phyloP scores from a whole-genome alignment of 2,113 vertebrate genomes.

The Calidris pugnax region DNA sequence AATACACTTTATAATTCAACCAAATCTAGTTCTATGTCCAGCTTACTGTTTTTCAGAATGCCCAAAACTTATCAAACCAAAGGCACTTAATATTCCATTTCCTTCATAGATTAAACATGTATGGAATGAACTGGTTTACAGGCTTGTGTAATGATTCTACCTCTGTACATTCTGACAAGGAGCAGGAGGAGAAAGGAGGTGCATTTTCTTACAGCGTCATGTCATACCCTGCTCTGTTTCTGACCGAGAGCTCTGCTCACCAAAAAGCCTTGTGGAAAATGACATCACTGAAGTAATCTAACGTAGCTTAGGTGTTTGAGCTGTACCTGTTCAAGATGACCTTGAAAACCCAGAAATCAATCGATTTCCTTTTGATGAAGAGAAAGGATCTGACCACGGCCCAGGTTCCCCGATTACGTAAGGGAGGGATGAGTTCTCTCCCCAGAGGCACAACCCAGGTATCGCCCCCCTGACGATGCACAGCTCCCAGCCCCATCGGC shows the following conservation, averaged over 20 bases:
- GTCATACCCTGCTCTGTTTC: neutral
- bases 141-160: neutral
- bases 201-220: accelerated
- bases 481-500: neutral
- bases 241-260: neutral
- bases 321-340: neutral
- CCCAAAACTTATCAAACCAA: too few species aligned
- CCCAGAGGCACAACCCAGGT: neutral
- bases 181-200: neutral
- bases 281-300: neutral
- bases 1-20: neutral
- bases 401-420: neutral
- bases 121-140: neutral
- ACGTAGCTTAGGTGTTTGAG: accelerated
- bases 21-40: neutral
- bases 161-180: neutral
- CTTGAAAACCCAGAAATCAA: neutral
- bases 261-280: neutral
- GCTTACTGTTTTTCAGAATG: neutral
- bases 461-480: accelerated
- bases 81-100: neutral
- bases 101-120: neutral
- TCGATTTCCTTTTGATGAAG: too few species aligned
- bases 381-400: accelerated
- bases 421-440: neutral